Base-by-base conservation (phyloP, 2,113 vertebrate genomes). In the Leptodactylus fuscus region DNA sequence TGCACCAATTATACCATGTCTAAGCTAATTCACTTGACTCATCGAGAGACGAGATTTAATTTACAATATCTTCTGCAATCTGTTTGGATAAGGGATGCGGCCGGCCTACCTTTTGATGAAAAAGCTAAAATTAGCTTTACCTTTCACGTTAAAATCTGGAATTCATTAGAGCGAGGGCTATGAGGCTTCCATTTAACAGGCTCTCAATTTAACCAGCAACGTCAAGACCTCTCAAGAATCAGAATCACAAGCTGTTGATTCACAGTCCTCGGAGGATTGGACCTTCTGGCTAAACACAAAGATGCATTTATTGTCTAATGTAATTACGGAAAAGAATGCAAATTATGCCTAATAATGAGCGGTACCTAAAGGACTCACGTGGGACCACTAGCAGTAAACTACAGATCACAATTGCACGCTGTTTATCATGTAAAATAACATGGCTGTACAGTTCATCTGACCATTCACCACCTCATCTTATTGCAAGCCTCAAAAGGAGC, bases 81-180 rank as follows among this genome's bases (percentile, higher is more conserved):
- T 41, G 49, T 73, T 73, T 36, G 49, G 24, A 73, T 53, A 55
- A 22, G 32, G 46, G 49, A 73, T 51, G 69, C 73, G 29, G 11
- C 67, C 46, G 24, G 67, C 22, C 46, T 53, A 82, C 62, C 81
- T 55, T 55, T 24, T 53, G 27, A 81, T 82, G 65, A 41, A 51
- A 32, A 53, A n/a, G 4, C 41, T 70, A 81, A 69, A 82, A 71
- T 71, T 82, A 82, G 81, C 81, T 20, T 58, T 82, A 71, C 77
- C 77, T 62, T 62, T 13, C 41, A n/a, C 15, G 12, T 16, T 44
- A 80, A 48, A 80, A 80, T 27, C 53, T 58, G 36, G 36, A 80
- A 60, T 44, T 60, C 38, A 80, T 80, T 80, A 60, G 53, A 24
- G 22, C 11, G 65, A 46, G 65, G 60, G 79, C 38, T 22, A 48